These are phyloP conservation scores for Cassiopea andromeda DNA, from an alignment of 30 jellyfish, hydroid and myxozoan species.

Conservation along the genomic window DNA sequence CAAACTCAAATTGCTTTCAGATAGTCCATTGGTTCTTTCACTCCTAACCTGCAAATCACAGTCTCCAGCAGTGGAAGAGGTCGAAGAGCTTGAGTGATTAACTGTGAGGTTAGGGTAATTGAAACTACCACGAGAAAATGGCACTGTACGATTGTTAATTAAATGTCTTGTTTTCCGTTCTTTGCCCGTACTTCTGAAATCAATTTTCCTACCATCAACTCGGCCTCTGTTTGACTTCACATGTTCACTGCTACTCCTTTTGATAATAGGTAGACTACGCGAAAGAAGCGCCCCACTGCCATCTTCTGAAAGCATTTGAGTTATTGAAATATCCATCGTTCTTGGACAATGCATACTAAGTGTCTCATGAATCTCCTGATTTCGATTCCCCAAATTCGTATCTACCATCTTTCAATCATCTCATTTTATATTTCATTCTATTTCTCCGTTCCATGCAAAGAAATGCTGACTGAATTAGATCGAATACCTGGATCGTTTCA, in stretches of 20 bases:
- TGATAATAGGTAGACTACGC: not conserved
- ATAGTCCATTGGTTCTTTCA: conserved; percentile 1
- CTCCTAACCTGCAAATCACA: not conserved
- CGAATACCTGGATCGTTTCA: too few species aligned
- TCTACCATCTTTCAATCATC: not conserved
- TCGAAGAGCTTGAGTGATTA: not conserved
- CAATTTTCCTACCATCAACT: not conserved
- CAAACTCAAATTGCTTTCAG: not conserved
- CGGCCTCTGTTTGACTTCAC: not conserved
- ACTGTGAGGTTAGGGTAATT: not conserved
- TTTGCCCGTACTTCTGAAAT: not conserved
- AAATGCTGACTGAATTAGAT: too few species aligned
- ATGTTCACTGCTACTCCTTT: not conserved
- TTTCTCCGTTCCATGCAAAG: too few species aligned
- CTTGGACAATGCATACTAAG: not conserved
- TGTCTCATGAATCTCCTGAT: not conserved
- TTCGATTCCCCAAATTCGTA: not conserved
- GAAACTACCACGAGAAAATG: not conserved
- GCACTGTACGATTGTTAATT: not conserved
- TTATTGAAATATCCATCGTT: not conserved
- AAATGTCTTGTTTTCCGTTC: not conserved
- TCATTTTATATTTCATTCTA: too few species aligned
- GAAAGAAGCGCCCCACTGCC: not conserved
- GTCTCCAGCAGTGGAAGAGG: not conserved
- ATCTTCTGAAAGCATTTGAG: not conserved